A percentile compares a stretch with the other conserved stretches of the same genome.
phyloP scores from a whole-genome alignment of 2,888 invertebrate species.

The Sarcophaga carnaria region DNA sequence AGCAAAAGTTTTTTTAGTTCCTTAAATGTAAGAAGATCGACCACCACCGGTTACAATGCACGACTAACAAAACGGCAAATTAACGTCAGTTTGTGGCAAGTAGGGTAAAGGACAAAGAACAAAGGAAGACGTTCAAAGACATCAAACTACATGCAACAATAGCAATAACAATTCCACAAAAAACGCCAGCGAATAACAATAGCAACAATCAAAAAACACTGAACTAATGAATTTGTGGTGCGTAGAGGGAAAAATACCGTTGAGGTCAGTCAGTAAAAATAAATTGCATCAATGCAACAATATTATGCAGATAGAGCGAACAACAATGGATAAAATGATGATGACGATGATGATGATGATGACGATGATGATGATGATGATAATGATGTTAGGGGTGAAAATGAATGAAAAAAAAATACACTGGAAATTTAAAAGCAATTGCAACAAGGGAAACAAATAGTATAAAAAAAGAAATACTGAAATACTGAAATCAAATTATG shows the following conservation, averaged over 20 bases:
- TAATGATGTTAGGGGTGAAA: not conserved
- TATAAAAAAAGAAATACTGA: not conserved
- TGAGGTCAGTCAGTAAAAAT: constrained; percentile 64
- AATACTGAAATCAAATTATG: not conserved
- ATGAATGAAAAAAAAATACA: not conserved
- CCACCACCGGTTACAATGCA: constrained; percentile 11
- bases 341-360: not conserved
- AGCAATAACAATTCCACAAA: constrained; percentile 12
- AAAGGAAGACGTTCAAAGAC: not conserved
- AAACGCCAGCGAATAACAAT: constrained; percentile 23
- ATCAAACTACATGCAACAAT: not conserved
- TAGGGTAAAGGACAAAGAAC: not conserved
- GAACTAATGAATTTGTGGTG: constrained; percentile 68
- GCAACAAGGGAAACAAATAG: not conserved
- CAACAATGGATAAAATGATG: constrained; percentile 4
- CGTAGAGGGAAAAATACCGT: constrained; percentile 47
- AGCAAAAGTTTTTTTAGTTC: constrained; percentile 15
- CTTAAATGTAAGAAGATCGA: not conserved
- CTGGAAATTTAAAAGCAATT: too few relatives aligned
- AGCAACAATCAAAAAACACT: constrained; percentile 50
- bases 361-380: not conserved
- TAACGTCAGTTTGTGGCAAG: not conserved
- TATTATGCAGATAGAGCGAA: constrained; percentile 57
- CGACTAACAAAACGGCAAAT: not conserved
- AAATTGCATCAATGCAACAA: constrained; percentile 52